phyloP scores from a whole-genome alignment of 2,797 vertebrate species.

The Streptopelia turtur region DNA sequence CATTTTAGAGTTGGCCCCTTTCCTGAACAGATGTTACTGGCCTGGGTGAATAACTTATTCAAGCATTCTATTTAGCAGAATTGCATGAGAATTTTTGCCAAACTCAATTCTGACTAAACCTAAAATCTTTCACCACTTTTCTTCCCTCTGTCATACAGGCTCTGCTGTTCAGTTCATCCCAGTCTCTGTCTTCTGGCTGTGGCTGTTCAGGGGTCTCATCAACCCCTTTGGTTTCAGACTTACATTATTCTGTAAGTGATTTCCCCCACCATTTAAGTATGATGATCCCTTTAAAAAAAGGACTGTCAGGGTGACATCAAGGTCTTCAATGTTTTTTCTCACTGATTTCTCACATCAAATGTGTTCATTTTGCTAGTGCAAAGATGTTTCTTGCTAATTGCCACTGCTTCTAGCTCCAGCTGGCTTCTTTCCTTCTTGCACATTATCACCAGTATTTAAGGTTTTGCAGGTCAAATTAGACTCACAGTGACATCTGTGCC shows the following conservation, averaged over 20 bases:
- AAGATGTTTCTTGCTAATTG: slow-evolving; percentile 42
- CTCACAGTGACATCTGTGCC: background rate
- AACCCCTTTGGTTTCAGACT: background rate
- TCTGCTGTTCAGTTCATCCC: background rate
- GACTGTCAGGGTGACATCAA: background rate
- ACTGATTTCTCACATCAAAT: slow-evolving; percentile 9
- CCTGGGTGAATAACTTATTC: slow-evolving; percentile 61
- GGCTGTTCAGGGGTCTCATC: background rate
- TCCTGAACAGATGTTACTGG: slow-evolving; percentile 70
- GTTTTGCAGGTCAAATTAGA: slow-evolving; percentile 46
- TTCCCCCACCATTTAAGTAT: background rate
- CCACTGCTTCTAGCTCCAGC: slow-evolving; percentile 17
- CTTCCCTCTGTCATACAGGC: background rate
- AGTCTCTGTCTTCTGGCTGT: background rate
- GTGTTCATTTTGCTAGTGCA: slow-evolving; percentile 2
- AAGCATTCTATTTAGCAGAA: slow-evolving; percentile 28
- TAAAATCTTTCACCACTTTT: slow-evolving; percentile 43
- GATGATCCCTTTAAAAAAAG: background rate
- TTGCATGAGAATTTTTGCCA: slow-evolving; percentile 57
- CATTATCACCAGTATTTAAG: slow-evolving; percentile 43
- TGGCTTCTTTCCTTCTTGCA: slow-evolving; percentile 31
- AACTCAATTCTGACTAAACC: slow-evolving; percentile 35
- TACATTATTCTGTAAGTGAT: background rate
- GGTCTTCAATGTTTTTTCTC: slow-evolving; percentile 10
- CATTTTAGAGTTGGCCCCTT: slow-evolving; percentile 60